phyloP scores from a whole-genome alignment of 2,888 invertebrate species.

The Masnerella sp. region DNA sequence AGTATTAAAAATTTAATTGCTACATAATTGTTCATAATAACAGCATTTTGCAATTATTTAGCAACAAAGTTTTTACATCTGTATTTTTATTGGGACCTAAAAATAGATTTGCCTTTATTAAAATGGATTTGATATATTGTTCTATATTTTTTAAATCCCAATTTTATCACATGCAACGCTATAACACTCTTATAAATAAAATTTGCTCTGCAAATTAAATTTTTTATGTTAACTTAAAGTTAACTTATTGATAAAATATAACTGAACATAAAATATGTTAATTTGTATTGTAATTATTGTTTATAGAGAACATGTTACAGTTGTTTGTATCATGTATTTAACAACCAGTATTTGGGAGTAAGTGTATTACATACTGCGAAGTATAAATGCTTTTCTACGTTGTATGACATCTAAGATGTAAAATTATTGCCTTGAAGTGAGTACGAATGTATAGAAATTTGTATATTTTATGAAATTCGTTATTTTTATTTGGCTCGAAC shows the following conservation, averaged over 20 bases:
- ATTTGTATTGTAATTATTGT: no score
- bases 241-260: not conserved
- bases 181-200: slow-evolving; percentile 7
- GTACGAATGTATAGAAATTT: no score
- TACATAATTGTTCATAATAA: slow-evolving; percentile 1
- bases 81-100: not conserved
- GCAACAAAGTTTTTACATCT: not conserved
- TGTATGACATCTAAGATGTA: no score
- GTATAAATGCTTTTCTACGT: no score
- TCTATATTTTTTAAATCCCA: not conserved
- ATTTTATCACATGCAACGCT: slow-evolving; percentile 11
- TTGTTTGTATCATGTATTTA: no score
- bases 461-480: no score
- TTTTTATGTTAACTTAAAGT: not conserved
- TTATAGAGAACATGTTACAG: no score
- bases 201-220: slow-evolving; percentile 29
- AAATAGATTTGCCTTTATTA: no score
- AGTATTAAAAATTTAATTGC: not conserved
- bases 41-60: not conserved
- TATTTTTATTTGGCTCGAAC: slow-evolving; percentile 27
- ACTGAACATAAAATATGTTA: no score
- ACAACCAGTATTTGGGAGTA: no score
- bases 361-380: no score
- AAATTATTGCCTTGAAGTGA: no score
- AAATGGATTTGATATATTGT: not conserved